Percentiles rank a stretch among this genome's conserved stretches.
Evolutionary conservation across 1,140 invertebrate species (phyloP).

Genomic region (Nixonia krombeini): DNA sequence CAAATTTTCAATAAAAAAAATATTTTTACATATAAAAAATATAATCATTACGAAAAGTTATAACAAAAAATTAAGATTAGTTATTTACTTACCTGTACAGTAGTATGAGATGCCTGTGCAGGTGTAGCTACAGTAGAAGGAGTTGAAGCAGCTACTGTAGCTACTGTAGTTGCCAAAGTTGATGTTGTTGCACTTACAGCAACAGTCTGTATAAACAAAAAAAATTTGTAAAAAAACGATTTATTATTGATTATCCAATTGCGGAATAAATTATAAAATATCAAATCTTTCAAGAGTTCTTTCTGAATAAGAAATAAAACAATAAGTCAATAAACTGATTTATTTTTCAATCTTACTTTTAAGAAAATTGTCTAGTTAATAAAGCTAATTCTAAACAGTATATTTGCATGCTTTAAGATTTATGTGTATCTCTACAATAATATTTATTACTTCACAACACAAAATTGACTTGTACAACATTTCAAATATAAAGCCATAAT

Average conservation of each 20-base stretch:
- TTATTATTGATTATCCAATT: neutral
- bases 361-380: too few relatives aligned
- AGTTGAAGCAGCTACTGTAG: conserved; percentile 58
- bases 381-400: too few relatives aligned
- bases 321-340: too few relatives aligned
- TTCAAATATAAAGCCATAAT: too few relatives aligned
- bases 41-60: too few relatives aligned
- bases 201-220: conserved; percentile 56
- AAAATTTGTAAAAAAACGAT: neutral
- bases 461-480: too few relatives aligned
- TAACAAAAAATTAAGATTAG: neutral
- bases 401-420: too few relatives aligned
- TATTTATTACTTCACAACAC: too few relatives aligned
- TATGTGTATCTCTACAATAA: too few relatives aligned
- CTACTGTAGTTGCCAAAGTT: conserved; percentile 39
- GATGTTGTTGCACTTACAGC: conserved; percentile 56
- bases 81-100: conserved; percentile 56
- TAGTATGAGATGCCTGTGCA: conserved; percentile 56
- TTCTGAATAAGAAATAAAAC: neutral
- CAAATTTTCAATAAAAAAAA: too few relatives aligned
- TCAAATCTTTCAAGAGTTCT: neutral
- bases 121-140: conserved; percentile 54
- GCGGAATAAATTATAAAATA: neutral
- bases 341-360: too few relatives aligned
- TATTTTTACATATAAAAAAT: too few relatives aligned